Conservation (phyloP, 2,113 vertebrate genomes). For the Psammodynastes pulverulentus region DNA sequence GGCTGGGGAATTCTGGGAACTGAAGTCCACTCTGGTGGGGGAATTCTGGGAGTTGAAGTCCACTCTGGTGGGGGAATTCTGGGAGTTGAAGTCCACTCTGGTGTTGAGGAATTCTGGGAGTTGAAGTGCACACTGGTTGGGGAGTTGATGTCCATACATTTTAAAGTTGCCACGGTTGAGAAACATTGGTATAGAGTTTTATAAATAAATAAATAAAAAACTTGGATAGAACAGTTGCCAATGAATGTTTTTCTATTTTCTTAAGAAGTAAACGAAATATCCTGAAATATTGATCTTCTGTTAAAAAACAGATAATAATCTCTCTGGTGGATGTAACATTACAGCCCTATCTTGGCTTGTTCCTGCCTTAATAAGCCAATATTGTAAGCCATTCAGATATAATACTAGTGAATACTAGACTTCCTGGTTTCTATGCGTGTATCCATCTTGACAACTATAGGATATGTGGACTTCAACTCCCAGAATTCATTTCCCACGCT, state of each 20-base stretch:
- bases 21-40: too few relatives aligned
- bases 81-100: too few relatives aligned
- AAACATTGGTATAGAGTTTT: background rate
- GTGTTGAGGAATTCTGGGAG: too few relatives aligned
- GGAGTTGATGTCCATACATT: too few relatives aligned
- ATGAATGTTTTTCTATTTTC: background rate
- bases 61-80: too few relatives aligned
- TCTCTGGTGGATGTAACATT: background rate
- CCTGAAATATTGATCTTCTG: background rate
- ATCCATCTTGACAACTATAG: background rate
- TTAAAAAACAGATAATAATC: background rate
- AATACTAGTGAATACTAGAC: background rate
- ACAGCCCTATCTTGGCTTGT: background rate
- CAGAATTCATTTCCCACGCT: background rate
- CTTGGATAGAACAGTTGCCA: background rate
- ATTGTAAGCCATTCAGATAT: background rate
- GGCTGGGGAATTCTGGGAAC: too few relatives aligned
- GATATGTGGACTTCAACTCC: background rate
- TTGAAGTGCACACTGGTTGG: too few relatives aligned
- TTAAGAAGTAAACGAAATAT: background rate
- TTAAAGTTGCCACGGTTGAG: too few relatives aligned
- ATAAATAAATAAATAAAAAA: background rate
- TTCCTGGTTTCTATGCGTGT: background rate
- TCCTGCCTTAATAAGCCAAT: background rate
- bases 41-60: too few relatives aligned